Percentiles rank a stretch among this genome's conserved stretches.
phyloP scores from a whole-genome alignment of 2,888 invertebrate genomes.

The Clitarchus hookeri region DNA sequence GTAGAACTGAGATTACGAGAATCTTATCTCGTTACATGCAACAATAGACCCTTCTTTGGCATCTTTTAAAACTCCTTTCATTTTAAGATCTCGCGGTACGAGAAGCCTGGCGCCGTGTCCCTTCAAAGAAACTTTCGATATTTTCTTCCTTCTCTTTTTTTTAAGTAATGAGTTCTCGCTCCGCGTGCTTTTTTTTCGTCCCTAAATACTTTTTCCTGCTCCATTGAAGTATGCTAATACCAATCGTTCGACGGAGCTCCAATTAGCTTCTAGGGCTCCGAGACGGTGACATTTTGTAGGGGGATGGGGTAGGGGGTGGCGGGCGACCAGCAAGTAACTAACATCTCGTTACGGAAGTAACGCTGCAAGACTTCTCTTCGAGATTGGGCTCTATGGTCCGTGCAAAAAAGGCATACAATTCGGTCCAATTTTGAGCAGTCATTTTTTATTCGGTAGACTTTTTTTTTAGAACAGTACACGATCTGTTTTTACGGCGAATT shows the following conservation, averaged over 20 bases:
- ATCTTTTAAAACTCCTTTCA: neutral
- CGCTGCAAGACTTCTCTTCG: slow-evolving; percentile 3
- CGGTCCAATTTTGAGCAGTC: neutral
- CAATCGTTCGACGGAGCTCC: slow-evolving; percentile 2
- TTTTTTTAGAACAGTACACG: neutral
- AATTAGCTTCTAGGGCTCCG: slow-evolving; percentile 6
- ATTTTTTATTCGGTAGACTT: neutral
- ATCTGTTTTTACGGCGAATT: neutral
- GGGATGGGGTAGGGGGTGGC: neutral
- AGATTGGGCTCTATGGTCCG: neutral
- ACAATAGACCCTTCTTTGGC: neutral
- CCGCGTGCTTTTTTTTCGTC: neutral
- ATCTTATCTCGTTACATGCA: neutral
- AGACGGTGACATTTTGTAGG: neutral
- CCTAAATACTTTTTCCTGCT: slow-evolving; percentile 2
- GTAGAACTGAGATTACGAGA: neutral
- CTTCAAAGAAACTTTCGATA: slow-evolving; percentile 2
- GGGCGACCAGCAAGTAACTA: neutral
- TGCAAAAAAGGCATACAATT: neutral
- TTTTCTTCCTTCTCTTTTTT: neutral
- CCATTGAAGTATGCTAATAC: slow-evolving; percentile 14
- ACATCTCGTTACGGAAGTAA: slow-evolving; percentile 6
- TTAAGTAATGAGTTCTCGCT: neutral
- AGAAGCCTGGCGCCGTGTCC: neutral
- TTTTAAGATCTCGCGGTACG: neutral